A percentile compares a stretch with the other conserved stretches of the same genome.
Conservation (phyloP, 2,113 vertebrate species). For the Psittacula cyanocephala region DNA sequence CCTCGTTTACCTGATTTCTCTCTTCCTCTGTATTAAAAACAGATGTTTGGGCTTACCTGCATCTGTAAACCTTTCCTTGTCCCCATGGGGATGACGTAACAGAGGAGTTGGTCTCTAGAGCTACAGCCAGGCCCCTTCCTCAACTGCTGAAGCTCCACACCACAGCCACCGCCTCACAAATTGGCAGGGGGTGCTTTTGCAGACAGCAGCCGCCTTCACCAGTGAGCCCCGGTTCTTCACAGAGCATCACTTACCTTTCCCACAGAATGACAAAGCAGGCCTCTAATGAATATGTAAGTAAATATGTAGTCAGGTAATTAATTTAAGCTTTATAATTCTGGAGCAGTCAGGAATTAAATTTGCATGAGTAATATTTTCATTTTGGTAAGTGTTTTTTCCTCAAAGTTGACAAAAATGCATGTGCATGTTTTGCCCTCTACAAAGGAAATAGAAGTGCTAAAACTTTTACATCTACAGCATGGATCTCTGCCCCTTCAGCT, state of each 20-base stretch:
- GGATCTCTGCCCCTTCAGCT: not conserved
- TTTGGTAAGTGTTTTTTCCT: not conserved
- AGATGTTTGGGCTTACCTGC: not conserved
- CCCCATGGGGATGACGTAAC: fast-evolving
- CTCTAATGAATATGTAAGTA: not conserved
- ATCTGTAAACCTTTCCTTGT: not conserved
- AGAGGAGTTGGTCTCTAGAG: not conserved
- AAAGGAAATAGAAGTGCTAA: not conserved
- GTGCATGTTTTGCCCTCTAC: not conserved
- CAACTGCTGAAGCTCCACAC: not conserved
- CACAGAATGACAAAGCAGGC: not conserved
- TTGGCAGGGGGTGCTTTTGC: not conserved
- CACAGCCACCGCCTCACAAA: not conserved
- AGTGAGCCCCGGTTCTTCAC: not conserved
- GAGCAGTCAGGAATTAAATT: not conserved
- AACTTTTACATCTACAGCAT: not conserved
- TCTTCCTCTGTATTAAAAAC: not conserved
- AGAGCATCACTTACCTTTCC: not conserved
- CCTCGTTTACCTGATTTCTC: not conserved
- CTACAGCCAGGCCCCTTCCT: not conserved
- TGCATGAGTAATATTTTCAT: not conserved
- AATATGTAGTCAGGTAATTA: not conserved
- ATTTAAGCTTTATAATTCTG: not conserved
- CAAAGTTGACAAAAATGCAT: fast-evolving
- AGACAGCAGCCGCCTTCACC: not conserved